Evolutionary conservation across 2,797 vertebrate genomes (phyloP), one percentile per base, ranked within the genome.

Genomic region (Melanogrammus aeglefinus): DNA sequence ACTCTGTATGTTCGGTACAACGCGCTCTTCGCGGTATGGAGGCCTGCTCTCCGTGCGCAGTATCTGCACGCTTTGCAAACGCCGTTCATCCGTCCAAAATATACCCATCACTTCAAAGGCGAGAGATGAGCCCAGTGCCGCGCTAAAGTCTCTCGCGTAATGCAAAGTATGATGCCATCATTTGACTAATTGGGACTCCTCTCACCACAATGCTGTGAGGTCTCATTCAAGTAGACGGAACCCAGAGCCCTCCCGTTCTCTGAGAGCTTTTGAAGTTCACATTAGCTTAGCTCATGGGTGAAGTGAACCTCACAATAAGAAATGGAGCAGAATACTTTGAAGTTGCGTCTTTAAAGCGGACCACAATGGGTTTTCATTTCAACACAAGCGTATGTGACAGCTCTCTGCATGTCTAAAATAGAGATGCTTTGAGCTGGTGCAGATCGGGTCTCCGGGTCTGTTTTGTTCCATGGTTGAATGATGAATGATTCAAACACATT

Each of bases 341-440:
- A 84, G 82, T 87, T 79, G 77, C 88, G 84, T 90, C 79, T 86
- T 85, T 38, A 24, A 74, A 86, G 79, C 78, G 72, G 76, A 90
- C 91, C 90, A 86, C 90, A 91, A 90, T 80, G 87, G 87, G 24
- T 69, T 69, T 24, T 69, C 29, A 27, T 86, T 87, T 79, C 83
- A 76, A 76, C 79, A 82, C 74, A 77, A 74, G 87, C 81, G 78
- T 85, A 84, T 84, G 85, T 86, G 85, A 91, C 86, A 87, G 76
- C 79, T 84, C 80, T 84, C 88, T 86, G 81, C 80, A 81, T 84
- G 85, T 91, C 89, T 92, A 90, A 91, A 92, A 89, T 81, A 82
- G 82, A 81, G 85, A 87, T 91, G 88, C 91, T 94, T 92, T 80
- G 93, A 90, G 80, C 90, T 84, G 83, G 79, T 94, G 90, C 91